phyloP scores from a whole-genome alignment of 2,888 invertebrate genomes.

The Agrotis ipsilon region DNA sequence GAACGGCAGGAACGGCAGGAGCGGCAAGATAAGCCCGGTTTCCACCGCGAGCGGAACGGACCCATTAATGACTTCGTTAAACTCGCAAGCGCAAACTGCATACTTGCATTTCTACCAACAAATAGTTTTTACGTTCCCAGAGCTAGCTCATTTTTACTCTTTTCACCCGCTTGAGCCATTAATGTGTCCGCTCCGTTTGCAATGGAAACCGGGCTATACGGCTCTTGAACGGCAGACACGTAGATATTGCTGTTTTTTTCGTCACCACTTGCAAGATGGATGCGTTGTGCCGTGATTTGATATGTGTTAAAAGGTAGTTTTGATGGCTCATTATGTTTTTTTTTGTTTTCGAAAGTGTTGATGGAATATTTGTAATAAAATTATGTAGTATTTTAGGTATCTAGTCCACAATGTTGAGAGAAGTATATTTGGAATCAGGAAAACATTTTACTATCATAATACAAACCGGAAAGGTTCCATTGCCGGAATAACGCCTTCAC shows the following conservation, averaged over 20 bases:
- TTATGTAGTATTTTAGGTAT: neutral
- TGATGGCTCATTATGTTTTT: conserved; percentile 12
- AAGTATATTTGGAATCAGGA: neutral
- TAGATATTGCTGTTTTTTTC: conserved; percentile 51
- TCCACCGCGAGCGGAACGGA: too few species aligned
- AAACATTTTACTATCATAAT: neutral
- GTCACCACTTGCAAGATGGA: conserved; percentile 15
- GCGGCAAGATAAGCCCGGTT: too few species aligned
- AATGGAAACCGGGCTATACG: too few species aligned
- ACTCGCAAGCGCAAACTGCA: too few species aligned
- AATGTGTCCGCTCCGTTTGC: too few species aligned
- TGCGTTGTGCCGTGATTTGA: conserved; percentile 33
- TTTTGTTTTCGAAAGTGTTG: neutral
- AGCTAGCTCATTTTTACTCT: too few species aligned
- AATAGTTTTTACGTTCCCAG: too few species aligned
- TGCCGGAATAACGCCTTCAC: too few species aligned
- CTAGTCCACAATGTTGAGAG: neutral
- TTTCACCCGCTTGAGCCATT: too few species aligned
- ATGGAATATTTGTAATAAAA: conserved; percentile 2
- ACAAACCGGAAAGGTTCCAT: neutral
- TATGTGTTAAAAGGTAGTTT: conserved; percentile 33
- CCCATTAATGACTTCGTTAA: too few species aligned
- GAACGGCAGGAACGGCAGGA: conserved; percentile 27
- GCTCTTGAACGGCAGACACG: conserved; percentile 44
- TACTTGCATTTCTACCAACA: too few species aligned